Conservation (phyloP, 2,113 vertebrate species). For the Bostrychus sinensis region DNA sequence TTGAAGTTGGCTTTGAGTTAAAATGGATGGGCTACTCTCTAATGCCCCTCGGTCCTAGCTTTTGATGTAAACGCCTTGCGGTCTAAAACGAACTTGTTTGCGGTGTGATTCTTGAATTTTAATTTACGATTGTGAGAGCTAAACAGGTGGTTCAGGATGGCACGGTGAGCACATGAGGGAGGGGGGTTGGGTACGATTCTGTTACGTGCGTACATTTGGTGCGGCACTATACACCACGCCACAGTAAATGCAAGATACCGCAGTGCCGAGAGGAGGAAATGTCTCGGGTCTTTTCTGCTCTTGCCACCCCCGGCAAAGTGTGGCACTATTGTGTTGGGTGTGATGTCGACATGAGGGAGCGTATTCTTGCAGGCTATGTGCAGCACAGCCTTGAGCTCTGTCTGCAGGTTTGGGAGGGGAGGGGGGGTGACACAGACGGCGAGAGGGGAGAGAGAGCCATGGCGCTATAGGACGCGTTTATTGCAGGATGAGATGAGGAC, state of each 20-base stretch:
- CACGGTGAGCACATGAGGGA: conserved; percentile 20
- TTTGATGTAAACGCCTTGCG: background rate
- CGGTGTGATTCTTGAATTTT: background rate
- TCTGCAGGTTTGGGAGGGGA: conserved; percentile 9
- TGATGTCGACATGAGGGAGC: conserved; percentile 56
- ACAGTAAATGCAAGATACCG: conserved; percentile 33
- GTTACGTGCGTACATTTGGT: background rate
- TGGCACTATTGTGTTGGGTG: conserved; percentile 68
- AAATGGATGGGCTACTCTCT: background rate
- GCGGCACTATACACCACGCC: conserved; percentile 23
- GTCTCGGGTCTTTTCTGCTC: conserved; percentile 43
- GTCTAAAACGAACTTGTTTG: background rate
- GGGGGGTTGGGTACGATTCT: background rate
- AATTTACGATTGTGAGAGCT: background rate
- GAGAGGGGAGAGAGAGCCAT: conserved; percentile 12
- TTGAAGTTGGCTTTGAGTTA: conserved; percentile 52
- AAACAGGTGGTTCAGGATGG: conserved; percentile 81
- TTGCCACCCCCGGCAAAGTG: conserved; percentile 57
- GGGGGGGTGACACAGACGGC: background rate
- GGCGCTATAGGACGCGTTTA: conserved; percentile 36
- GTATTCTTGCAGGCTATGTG: conserved; percentile 40
- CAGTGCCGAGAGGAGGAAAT: conserved; percentile 39
- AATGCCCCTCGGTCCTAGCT: too few relatives aligned
- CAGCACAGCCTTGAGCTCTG: conserved; percentile 41
- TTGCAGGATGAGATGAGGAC: conserved; percentile 59